Conservation (phyloP, 2,888 invertebrate species). For the Druceiella hillmani region DNA sequence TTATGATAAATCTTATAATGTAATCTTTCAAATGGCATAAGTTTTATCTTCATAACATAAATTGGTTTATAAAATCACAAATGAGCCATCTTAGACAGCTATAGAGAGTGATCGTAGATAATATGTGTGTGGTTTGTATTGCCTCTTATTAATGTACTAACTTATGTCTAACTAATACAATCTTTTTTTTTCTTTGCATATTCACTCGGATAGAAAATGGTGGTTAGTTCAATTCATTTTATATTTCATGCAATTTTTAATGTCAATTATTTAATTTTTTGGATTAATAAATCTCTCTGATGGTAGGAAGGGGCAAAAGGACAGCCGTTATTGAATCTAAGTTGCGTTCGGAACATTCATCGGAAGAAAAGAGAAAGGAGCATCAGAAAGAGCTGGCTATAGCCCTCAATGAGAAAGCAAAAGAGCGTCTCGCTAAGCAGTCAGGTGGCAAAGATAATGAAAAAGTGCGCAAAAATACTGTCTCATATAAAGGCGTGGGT, state of each 20-base stretch:
- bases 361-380: conserved; percentile 94
- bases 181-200: conserved; percentile 34
- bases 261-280: conserved; percentile 16
- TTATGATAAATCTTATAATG: no score
- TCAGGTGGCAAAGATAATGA: conserved; percentile 80
- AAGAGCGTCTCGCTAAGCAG: conserved; percentile 85
- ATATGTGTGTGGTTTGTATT: no score
- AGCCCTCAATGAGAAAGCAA: conserved; percentile 87
- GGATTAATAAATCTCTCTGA: conserved; percentile 20
- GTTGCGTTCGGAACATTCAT: conserved; percentile 87
- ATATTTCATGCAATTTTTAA: not conserved
- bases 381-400: conserved; percentile 94
- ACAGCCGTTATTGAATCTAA: conserved; percentile 92
- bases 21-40: no score
- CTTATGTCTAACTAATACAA: conserved; percentile 25
- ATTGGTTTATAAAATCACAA: no score
- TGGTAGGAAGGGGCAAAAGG: conserved; percentile 64
- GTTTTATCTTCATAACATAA: no score
- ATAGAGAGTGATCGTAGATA: no score
- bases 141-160: no score
- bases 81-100: no score
- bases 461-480: conserved; percentile 88
- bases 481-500: conserved; percentile 88
- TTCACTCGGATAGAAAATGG: conserved; percentile 47
- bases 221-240: conserved; percentile 38